phyloP scores from a whole-genome alignment of 2,888 invertebrate species.

The Barypeithes pellucidus region DNA sequence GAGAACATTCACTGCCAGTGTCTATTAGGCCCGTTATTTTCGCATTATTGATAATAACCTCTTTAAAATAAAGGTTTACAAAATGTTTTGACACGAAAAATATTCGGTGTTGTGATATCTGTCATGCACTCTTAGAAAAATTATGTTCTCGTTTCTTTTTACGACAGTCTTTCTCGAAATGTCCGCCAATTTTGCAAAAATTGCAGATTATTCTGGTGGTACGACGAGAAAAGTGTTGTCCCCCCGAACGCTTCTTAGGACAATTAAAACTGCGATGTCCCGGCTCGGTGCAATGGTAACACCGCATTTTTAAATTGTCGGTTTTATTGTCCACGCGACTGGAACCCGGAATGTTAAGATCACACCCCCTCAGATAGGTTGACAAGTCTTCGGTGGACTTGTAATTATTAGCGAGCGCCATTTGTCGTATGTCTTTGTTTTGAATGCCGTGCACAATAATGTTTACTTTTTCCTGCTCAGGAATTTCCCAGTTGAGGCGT shows the following conservation, averaged over 20 bases:
- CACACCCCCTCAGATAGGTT: background rate
- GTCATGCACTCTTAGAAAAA: background rate
- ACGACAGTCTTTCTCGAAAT: background rate
- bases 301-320: background rate
- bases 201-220: background rate
- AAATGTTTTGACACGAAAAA: conserved; percentile 6
- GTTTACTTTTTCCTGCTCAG: background rate
- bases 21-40: background rate
- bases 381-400: background rate
- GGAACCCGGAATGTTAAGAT: background rate
- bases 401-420: background rate
- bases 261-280: background rate
- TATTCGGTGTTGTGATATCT: too few species aligned
- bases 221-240: background rate
- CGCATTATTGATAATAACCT: background rate
- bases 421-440: too few species aligned
- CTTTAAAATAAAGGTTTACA: background rate
- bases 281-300: background rate
- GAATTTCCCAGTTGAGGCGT: background rate
- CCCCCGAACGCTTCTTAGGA: background rate
- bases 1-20: background rate
- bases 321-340: background rate
- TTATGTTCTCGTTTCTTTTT: background rate
- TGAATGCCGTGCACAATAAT: conserved; percentile 1
- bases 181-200: background rate